phyloP scores from a whole-genome alignment of 2,797 vertebrate genomes.

The Myiotriccus ornatus region DNA sequence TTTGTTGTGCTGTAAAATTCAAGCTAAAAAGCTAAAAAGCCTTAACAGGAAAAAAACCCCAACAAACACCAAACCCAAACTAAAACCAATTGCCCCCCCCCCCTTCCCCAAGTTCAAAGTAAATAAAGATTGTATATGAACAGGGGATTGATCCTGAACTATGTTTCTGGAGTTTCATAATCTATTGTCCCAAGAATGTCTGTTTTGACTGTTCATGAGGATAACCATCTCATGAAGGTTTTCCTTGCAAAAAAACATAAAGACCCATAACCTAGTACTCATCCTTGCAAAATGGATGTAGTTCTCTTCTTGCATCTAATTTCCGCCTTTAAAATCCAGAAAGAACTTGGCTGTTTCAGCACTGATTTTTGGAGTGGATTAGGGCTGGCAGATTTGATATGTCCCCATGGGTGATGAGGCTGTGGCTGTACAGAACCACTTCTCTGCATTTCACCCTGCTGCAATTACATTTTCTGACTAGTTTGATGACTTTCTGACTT shows the following conservation, averaged over 20 bases:
- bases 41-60: background rate
- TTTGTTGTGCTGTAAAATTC: conserved; percentile 31
- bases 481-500: background rate
- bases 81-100: background rate
- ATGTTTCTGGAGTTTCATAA: conserved; percentile 14
- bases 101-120: background rate
- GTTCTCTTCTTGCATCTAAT: background rate
- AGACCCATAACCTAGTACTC: background rate
- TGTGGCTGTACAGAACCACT: background rate
- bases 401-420: background rate
- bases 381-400: background rate
- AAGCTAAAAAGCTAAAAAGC: background rate
- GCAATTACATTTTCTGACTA: background rate
- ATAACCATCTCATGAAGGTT: background rate
- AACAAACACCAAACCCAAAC: background rate
- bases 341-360: conserved; percentile 5
- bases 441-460: background rate
- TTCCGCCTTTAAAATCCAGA: conserved; percentile 20
- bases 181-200: conserved; percentile 2
- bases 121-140: conserved; percentile 12
- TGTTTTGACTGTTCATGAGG: conserved; percentile 7
- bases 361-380: conserved; percentile 6
- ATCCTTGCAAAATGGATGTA: background rate
- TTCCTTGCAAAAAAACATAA: background rate
- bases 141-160: background rate